Evolutionary conservation across 2,797 vertebrate genomes (phyloP).

Genomic region (Mareca strepera): DNA sequence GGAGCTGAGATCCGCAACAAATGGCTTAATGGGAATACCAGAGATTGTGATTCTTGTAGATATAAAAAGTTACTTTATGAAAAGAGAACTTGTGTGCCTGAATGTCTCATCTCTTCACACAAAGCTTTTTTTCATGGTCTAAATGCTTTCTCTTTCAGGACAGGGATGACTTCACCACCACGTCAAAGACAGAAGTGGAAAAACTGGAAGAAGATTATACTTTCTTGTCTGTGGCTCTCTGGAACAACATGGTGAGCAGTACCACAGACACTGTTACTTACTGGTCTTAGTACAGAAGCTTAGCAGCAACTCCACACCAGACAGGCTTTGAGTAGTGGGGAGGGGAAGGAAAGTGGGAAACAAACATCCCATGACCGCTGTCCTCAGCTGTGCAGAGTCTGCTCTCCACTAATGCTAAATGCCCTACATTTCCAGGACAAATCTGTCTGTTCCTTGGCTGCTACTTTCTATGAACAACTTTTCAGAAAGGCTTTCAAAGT

Average conservation of each 20-base stretch:
- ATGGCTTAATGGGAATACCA: not conserved
- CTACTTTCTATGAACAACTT: not conserved
- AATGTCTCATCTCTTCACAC: not conserved
- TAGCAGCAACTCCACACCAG: not conserved
- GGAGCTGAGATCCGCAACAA: not conserved
- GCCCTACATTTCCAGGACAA: not conserved
- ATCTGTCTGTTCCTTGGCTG: not conserved
- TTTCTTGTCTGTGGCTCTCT: conserved; percentile 61
- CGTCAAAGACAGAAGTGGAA: not conserved
- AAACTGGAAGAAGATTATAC: not conserved
- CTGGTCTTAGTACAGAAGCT: rapidly evolving
- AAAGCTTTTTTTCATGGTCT: not conserved
- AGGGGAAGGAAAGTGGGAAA: not conserved
- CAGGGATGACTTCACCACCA: not conserved
- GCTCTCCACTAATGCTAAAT: not conserved
- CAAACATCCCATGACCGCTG: not conserved
- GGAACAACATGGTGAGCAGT: conserved; percentile 75
- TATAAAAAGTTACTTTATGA: not conserved
- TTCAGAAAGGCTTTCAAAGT: not conserved
- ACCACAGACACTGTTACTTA: not conserved
- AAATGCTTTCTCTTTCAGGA: conserved; percentile 55
- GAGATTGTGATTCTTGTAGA: not conserved
- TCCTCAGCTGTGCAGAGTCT: not conserved
- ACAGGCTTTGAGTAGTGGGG: not conserved
- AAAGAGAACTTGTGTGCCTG: not conserved